These are phyloP conservation scores for Microtus montanus DNA, from an alignment of 2,113 vertebrate genomes.

Conservation along the genomic window DNA sequence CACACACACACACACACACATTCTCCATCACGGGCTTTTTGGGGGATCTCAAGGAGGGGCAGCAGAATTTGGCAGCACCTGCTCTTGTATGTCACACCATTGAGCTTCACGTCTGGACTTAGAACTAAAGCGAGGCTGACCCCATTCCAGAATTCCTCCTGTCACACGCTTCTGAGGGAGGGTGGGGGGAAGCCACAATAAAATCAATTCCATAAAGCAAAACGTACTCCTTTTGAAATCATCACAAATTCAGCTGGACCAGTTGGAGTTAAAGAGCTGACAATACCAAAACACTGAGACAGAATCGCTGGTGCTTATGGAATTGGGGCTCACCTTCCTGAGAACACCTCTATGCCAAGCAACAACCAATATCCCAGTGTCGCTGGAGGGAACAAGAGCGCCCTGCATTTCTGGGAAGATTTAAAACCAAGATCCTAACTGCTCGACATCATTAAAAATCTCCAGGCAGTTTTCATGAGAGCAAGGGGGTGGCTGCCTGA, in stretches of 20 bases:
- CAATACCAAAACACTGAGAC: background rate
- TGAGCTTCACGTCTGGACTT: background rate
- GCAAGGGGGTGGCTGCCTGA: conserved; percentile 80
- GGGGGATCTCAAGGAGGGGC: background rate
- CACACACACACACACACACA: background rate
- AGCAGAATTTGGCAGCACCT: background rate
- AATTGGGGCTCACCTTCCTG: conserved; percentile 68
- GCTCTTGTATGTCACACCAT: background rate
- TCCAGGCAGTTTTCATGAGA: conserved; percentile 82
- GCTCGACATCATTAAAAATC: conserved; percentile 81
- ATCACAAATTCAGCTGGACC: background rate
- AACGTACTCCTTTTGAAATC: background rate
- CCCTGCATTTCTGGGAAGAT: conserved; percentile 79
- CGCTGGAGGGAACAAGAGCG: conserved; percentile 75
- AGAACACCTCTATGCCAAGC: conserved; percentile 50
- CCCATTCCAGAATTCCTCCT: background rate
- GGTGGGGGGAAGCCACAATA: background rate
- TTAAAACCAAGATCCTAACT: conserved; percentile 77
- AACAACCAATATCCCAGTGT: conserved; percentile 62
- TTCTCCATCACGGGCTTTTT: background rate
- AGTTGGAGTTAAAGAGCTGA: conserved; percentile 45
- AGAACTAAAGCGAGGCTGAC: background rate
- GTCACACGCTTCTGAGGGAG: background rate
- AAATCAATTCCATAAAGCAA: background rate
- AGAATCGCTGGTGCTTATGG: background rate